These are phyloP conservation scores for Anagrus nilaparvatae DNA, from an alignment of 1,140 invertebrate genomes.

Conservation along the genomic window DNA sequence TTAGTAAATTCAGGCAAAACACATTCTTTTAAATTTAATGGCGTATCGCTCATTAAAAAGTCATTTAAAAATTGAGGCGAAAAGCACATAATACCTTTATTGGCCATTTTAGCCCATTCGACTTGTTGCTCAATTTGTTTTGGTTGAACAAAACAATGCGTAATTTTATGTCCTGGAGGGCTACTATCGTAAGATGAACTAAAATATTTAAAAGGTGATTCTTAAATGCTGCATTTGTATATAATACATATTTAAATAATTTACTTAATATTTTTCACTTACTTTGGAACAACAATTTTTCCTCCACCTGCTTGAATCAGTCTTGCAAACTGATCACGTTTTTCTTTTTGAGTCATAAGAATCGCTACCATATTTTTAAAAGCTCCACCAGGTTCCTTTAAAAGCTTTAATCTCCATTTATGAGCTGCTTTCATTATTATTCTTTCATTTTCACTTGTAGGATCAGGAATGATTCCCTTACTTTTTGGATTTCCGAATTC, in stretches of 20 bases:
- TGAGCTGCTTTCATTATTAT: constrained; percentile 48
- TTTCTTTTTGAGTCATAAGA: constrained; percentile 53
- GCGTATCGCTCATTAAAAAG: constrained; percentile 34
- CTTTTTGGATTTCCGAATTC: constrained; percentile 66
- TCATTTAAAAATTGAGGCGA: constrained; percentile 48
- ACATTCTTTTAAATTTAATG: constrained; percentile 36
- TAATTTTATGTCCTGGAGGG: constrained; percentile 35
- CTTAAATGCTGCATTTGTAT: background rate
- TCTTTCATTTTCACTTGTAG: constrained; percentile 38
- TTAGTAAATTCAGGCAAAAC: constrained; percentile 39
- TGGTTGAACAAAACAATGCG: constrained; percentile 48
- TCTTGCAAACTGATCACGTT: constrained; percentile 52
- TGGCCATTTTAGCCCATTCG: constrained; percentile 42
- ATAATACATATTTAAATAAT: constrained; percentile 7
- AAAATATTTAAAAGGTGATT: constrained; percentile 9
- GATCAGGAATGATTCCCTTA: constrained; percentile 36
- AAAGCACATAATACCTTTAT: constrained; percentile 44
- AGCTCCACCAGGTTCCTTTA: constrained; percentile 42
- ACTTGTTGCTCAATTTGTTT: constrained; percentile 41
- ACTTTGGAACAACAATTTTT: constrained; percentile 48
- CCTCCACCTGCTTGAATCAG: constrained; percentile 66
- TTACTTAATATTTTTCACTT: constrained; percentile 16
- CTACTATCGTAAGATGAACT: constrained; percentile 35
- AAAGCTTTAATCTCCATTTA: constrained; percentile 51
- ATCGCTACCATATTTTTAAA: constrained; percentile 60